Evolutionary conservation across 2,797 vertebrate species (phyloP).

Genomic region (Xenops minutus): DNA sequence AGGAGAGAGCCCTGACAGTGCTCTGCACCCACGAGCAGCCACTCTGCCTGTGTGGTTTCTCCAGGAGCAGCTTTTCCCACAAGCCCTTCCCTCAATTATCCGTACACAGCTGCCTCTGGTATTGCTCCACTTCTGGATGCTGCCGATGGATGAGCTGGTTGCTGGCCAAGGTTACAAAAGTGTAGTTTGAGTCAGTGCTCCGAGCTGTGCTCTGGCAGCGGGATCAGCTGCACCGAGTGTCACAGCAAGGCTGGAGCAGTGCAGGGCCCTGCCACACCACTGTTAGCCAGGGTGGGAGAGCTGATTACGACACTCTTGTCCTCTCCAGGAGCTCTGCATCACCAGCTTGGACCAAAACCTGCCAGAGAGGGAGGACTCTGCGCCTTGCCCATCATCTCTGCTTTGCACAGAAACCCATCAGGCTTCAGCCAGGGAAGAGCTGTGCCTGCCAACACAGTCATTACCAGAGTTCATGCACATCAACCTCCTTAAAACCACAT

Average conservation of each 20-base stretch:
- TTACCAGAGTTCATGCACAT: not conserved
- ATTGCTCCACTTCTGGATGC: slow-evolving; percentile 33
- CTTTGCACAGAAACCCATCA: not conserved
- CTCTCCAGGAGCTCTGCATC: not conserved
- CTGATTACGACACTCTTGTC: accelerated
- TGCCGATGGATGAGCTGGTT: not conserved
- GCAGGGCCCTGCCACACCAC: accelerated
- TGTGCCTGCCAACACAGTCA: not conserved
- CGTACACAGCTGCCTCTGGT: not conserved
- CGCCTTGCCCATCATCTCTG: accelerated
- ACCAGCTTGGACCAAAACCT: not conserved
- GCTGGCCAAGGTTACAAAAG: slow-evolving; percentile 52
- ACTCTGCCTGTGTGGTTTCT: not conserved
- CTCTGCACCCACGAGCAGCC: not conserved
- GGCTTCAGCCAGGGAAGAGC: not conserved
- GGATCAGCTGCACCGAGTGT: not conserved
- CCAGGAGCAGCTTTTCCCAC: slow-evolving; percentile 24
- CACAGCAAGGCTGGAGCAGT: not conserved
- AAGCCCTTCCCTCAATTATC: slow-evolving; percentile 34
- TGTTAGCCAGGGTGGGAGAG: not conserved
- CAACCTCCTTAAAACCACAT: not conserved
- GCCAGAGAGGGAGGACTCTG: accelerated
- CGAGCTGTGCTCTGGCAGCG: not conserved
- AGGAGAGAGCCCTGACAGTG: not conserved
- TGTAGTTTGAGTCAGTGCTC: not conserved